Evolutionary conservation across 2,888 invertebrate genomes (phyloP).

Genomic region (Mythimna vitellina): DNA sequence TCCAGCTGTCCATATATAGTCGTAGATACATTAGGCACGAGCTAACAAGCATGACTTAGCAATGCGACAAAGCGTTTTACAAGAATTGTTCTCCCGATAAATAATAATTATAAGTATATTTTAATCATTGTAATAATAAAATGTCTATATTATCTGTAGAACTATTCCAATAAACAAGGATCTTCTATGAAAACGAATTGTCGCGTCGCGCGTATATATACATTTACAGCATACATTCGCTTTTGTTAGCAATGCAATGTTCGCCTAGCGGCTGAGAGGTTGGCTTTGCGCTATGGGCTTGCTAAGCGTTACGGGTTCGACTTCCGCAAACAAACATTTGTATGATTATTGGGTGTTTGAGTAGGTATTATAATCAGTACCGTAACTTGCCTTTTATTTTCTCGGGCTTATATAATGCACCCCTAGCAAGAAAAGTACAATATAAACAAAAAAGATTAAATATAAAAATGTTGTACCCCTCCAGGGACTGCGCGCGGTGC

Average conservation of each 20-base stretch:
- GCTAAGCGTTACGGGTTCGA: neutral
- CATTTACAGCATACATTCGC: constrained; percentile 10
- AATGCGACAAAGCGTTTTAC: neutral
- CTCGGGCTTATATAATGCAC: no score
- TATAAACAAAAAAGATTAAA: no score
- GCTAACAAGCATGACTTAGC: neutral
- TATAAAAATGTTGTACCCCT: no score
- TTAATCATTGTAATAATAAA: no score
- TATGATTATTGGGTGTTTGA: no score
- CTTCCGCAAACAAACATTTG: neutral
- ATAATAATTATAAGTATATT: no score
- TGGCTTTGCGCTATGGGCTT: neutral
- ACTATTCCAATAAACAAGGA: neutral
- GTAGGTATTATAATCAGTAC: no score
- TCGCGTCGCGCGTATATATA: neutral
- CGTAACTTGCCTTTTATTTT: no score
- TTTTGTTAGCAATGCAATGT: constrained; percentile 19
- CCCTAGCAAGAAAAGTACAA: no score
- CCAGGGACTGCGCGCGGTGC: no score
- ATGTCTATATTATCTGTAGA: neutral
- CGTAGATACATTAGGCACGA: neutral
- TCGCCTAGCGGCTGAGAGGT: neutral
- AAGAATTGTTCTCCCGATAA: neutral
- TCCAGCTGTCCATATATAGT: no score
- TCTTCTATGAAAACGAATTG: neutral